Conservation (phyloP, 2,888 invertebrate species). For the Caenorhabditis auriculariae region DNA sequence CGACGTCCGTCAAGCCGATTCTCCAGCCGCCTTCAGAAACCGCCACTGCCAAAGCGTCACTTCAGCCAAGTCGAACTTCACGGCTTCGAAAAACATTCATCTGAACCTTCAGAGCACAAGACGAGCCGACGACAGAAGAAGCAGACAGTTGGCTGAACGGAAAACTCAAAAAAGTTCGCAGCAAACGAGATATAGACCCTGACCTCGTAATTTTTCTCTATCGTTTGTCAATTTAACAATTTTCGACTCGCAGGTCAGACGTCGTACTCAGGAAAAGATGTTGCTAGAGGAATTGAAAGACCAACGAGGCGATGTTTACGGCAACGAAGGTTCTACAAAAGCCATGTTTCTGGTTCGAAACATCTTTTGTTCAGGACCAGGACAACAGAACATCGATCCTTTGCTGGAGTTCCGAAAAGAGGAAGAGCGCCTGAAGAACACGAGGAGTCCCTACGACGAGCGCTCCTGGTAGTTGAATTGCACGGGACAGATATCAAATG, state of each 20-base stretch:
- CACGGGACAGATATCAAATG: not conserved
- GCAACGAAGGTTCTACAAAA: not conserved
- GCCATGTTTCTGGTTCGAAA: constrained; percentile 1
- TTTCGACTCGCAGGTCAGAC: constrained; percentile 28
- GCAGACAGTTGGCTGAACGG: constrained; percentile 60
- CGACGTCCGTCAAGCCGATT: too few species aligned
- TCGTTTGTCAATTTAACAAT: not conserved
- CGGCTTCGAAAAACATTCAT: constrained; percentile 13
- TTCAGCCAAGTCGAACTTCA: too few species aligned
- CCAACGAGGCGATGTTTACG: constrained; percentile 10
- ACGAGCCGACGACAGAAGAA: constrained; percentile 28
- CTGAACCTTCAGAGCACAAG: constrained; percentile 23
- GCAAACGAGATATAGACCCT: constrained; percentile 51
- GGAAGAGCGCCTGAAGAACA: constrained; percentile 52
- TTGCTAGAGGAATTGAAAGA: constrained; percentile 62
- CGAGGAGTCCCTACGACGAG: constrained; percentile 44
- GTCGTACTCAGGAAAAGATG: constrained; percentile 64
- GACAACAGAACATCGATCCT: constrained; percentile 34
- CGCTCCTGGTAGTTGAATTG: constrained; percentile 4
- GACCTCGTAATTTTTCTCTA: constrained; percentile 17
- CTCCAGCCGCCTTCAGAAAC: too few species aligned
- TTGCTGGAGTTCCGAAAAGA: constrained; percentile 53
- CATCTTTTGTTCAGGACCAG: not conserved
- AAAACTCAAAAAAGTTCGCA: constrained; percentile 50
- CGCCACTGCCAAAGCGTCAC: constrained; percentile 40